A percentile compares a stretch with the other conserved stretches of the same genome.
Conservation (phyloP, 2,888 invertebrate species). For the Hesperia comma region DNA sequence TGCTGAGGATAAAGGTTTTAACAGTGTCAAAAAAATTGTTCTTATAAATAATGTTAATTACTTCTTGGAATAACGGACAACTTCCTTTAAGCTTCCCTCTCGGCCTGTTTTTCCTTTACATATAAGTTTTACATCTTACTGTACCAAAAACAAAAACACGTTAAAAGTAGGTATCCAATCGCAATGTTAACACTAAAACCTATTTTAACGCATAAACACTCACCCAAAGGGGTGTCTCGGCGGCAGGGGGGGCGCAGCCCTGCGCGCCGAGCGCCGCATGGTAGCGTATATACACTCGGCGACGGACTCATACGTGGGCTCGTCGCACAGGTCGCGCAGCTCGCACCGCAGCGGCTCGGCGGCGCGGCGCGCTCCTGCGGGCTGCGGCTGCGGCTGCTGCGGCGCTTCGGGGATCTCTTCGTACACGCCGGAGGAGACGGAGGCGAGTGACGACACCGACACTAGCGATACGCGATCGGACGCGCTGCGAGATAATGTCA, state of each 20-base stretch:
- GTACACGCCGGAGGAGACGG: conserved; percentile 86
- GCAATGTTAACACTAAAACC: no score
- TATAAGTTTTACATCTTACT: no score
- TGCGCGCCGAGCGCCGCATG: conserved; percentile 53
- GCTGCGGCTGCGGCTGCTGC: conserved; percentile 9
- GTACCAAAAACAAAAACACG: no score
- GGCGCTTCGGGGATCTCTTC: conserved; percentile 86
- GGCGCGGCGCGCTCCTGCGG: conserved; percentile 20
- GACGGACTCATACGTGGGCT: conserved; percentile 75
- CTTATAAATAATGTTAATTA: no score
- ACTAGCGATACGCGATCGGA: conserved; percentile 65
- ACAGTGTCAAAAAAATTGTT: no score
- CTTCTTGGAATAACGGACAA: no score
- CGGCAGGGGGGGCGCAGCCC: conserved; percentile 60
- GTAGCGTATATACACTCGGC: conserved; percentile 67
- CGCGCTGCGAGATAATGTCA: conserved; percentile 55
- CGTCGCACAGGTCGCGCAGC: conserved; percentile 53
- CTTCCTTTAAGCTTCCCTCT: no score
- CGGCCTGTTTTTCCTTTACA: no score
- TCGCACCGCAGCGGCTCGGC: conserved; percentile 60
- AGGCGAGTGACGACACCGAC: conserved; percentile 78
- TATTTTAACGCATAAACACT: conserved; percentile 4
- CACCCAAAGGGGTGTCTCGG: conserved; percentile 51
- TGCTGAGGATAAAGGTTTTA: no score
- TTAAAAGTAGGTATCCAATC: no score